Base-by-base conservation (phyloP, 2,113 vertebrate species). In the Triplophysa rosa region DNA sequence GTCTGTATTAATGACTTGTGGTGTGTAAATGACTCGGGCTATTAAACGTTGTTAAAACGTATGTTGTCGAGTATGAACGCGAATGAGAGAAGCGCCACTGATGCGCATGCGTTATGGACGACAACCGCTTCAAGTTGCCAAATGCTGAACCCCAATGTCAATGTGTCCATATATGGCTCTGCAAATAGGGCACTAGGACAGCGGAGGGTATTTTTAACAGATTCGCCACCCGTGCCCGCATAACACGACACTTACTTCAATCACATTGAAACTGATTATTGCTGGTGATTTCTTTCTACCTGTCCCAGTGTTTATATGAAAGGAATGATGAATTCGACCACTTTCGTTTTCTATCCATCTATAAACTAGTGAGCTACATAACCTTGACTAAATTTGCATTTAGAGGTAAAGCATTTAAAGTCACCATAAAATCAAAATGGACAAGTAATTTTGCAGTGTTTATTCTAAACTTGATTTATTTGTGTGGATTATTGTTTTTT, bases 131-230 rank as follows among this genome's bases (percentile, higher is more conserved):
- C 74, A 79, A 80, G 89, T 88, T 91, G 90, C 91, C 93, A 91
- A 91, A 91, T 64, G 88, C 86, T 93, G 90, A 91, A 91, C 86
- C 83, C 90, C 75, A 72, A 87, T 89, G 91, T 91, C 90, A 87
- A 84, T 82, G 88, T 91, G 85, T 82, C 93, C 93, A 89, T 94
- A 92, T 93, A 93, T 91, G 92, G 93, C 79, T 79, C 82, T 81
- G 90, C 86, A 92, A 92, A 89, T 89, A 90, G 92, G 91, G 81
- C 91, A 93, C 80, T 89, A 88, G 88, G 90, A 84, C 91, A 91
- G 90, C 84, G 84, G 87, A 87, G 93, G 92, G 90, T 94, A 94
- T 93, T 93, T 94, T 91, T 92, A 93, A 89, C 92, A 76, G 87
- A 88, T 90, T 88, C 84, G 82, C 87, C 82, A 80, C 84, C 69